Base-by-base conservation (phyloP, 2,888 invertebrate genomes). In the Cryptus armator region DNA sequence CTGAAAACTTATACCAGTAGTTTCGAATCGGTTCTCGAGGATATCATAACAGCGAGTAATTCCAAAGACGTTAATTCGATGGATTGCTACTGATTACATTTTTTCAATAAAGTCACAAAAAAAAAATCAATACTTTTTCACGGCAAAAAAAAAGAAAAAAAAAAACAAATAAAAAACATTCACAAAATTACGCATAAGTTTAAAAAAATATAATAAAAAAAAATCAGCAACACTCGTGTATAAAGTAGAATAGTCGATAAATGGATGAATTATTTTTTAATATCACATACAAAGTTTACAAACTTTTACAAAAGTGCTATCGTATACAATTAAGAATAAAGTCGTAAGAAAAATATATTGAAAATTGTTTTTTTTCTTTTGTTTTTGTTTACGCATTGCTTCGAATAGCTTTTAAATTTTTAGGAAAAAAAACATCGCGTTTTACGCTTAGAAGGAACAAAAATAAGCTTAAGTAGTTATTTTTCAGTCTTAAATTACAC, bases 11-110 rank as follows among this genome's bases (percentile, higher is more conserved):
- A 96, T 66, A 95, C 96, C n/a, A 96, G 96, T 88, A 95, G 95
- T 89, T 95, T 97, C 16, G 95, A 95, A 2, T 97, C 97, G 0
- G 94, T 97, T 4, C 92, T 97, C 1, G 97, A 97, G 89, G 97
- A 97, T 92, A 96, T 97, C 85, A 92, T 97, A 29, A 95, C 95
- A 10, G 94, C 96, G 75, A 95, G 96, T 88, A 95, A 95, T 87
- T 90, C 93, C 0, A 94, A 91, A 53, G 95, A 96, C 84, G 94
- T 95, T 0, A 96, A 96, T 89, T 94, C 94, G 43, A 95, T 97
- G 94, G 97, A 97, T 94, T 97, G 97, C 94, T 97, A 97, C 90
- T 97, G 92, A 94, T 76, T 56, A 32, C 37, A 37, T 14, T 56
- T 19, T 14, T 10, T 62, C 62, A 48, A 48, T 70, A 59, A 5